phyloP scores from a whole-genome alignment of 2,888 invertebrate species.

The Conistra vaccinii region DNA sequence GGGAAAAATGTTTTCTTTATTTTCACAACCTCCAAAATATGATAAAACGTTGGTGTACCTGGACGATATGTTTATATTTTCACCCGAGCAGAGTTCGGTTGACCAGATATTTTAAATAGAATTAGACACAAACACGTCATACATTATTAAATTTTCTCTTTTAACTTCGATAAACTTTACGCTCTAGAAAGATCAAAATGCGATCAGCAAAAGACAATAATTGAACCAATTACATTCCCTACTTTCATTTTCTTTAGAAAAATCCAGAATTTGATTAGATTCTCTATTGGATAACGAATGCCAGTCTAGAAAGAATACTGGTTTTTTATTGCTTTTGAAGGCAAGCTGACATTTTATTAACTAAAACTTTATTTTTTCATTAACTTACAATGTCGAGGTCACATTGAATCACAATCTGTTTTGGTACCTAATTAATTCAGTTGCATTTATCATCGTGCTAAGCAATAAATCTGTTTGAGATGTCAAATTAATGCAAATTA shows the following conservation, averaged over 20 bases:
- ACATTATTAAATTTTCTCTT: neutral
- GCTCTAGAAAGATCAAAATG: neutral
- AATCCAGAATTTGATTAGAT: conserved; percentile 29
- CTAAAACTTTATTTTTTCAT: conserved; percentile 6
- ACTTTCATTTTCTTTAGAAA: conserved; percentile 11
- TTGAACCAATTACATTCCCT: conserved; percentile 8
- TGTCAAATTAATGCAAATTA: conserved; percentile 22
- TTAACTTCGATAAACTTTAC: neutral
- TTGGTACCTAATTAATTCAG: neutral
- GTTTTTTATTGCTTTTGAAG: neutral
- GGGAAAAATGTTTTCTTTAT: too few relatives aligned
- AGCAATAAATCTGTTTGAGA: conserved; percentile 15
- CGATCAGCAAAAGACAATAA: neutral
- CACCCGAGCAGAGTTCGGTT: too few relatives aligned
- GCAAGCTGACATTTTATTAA: conserved; percentile 1
- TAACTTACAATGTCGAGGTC: neutral
- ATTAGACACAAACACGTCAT: neutral
- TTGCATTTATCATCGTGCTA: conserved; percentile 3
- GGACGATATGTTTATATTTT: too few relatives aligned
- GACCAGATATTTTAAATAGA: too few relatives aligned
- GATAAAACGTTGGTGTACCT: too few relatives aligned
- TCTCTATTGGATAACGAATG: conserved; percentile 25
- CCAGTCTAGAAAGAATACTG: conserved; percentile 3
- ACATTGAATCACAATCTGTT: conserved; percentile 27
- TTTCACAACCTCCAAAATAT: too few relatives aligned